Conservation (phyloP, 1,140 invertebrate species). For the Anastatus disparis region DNA sequence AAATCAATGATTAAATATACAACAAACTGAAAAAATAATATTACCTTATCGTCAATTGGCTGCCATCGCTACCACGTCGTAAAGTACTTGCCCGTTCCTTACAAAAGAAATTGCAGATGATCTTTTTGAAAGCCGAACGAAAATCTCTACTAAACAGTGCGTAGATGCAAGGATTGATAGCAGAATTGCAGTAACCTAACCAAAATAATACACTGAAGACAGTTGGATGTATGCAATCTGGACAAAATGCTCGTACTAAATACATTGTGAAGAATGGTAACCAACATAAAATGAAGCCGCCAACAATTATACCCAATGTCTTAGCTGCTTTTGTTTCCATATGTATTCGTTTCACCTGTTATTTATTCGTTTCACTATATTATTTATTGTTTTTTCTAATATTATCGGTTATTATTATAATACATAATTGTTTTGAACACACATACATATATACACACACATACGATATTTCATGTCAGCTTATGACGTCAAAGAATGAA, state of each 20-base stretch:
- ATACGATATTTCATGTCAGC: no score
- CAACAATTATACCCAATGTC: conserved; percentile 93
- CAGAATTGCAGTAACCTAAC: conserved; percentile 97
- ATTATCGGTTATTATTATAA: no score
- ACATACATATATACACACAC: no score
- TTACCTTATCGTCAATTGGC: conserved; percentile 67
- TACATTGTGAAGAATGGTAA: conserved; percentile 96
- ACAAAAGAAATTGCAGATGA: conserved; percentile 87
- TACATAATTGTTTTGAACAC: no score
- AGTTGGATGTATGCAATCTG: conserved; percentile 80
- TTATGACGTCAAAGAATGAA: no score
- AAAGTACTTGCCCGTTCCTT: conserved; percentile 57
- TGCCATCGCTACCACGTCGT: conserved; percentile 75
- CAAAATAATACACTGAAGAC: conserved; percentile 94
- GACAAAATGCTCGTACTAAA: conserved; percentile 84
- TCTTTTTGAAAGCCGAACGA: conserved; percentile 89
- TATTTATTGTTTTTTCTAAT: no score
- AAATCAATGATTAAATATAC: no score
- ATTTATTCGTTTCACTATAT: no score
- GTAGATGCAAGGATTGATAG: conserved; percentile 93
- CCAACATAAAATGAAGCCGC: conserved; percentile 94
- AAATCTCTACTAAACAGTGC: conserved; percentile 94
- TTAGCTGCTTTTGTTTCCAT: conserved; percentile 96
- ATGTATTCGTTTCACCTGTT: conserved; percentile 82
- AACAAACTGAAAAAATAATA: no score